Percentiles rank a stretch among this genome's conserved stretches.
Evolutionary conservation across 53 echinoderm and acorn worm genomes (phyloP).

Genomic region (Holothuria scabra): DNA sequence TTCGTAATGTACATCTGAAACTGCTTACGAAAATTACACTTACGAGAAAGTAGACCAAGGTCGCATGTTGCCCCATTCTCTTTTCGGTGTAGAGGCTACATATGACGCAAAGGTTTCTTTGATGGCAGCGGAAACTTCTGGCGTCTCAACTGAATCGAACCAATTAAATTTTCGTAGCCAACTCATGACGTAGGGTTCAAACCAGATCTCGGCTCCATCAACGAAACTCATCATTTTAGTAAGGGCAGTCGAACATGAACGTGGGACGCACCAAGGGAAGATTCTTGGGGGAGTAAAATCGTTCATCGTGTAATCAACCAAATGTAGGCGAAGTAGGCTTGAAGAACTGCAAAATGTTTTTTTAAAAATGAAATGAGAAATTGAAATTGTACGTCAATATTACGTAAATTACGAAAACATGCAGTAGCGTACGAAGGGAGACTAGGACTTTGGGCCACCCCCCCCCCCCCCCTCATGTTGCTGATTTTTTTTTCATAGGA

Average conservation of each 20-base stretch:
- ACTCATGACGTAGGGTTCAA: background rate
- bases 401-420: too few relatives aligned
- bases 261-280: background rate
- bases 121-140: background rate
- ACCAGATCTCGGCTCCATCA: background rate
- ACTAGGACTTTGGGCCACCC: too few relatives aligned
- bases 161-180: background rate
- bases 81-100: background rate
- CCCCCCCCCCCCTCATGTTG: too few relatives aligned
- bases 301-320: background rate
- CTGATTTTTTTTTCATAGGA: too few relatives aligned
- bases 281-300: background rate
- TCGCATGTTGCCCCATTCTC: background rate
- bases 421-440: too few relatives aligned
- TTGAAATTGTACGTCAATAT: too few relatives aligned
- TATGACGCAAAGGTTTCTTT: background rate
- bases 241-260: background rate
- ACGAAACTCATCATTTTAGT: constrained; percentile 20
- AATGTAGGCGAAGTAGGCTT: too few relatives aligned
- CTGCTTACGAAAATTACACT: too few relatives aligned
- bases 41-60: too few relatives aligned
- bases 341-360: too few relatives aligned
- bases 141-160: background rate
- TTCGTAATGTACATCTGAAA: too few relatives aligned
- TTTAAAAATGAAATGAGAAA: too few relatives aligned